Percentiles rank a stretch among this genome's conserved stretches.
Evolutionary conservation across 2,113 vertebrate species (phyloP).

Genomic region (Pangasianodon hypophthalmus): DNA sequence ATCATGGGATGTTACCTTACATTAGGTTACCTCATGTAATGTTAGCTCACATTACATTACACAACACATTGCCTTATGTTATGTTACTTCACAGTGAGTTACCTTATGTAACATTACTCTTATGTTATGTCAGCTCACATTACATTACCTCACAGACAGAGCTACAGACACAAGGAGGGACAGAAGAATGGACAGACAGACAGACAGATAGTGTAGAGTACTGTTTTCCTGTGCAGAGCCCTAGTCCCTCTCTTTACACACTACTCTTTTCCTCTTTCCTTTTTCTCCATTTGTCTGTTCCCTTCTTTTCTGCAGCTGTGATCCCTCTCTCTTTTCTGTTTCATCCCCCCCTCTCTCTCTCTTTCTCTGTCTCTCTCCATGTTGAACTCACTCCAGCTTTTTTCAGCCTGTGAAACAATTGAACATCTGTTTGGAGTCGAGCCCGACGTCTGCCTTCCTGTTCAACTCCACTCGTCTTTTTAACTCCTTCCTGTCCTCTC

Average conservation of each 20-base stretch:
- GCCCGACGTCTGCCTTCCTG: slow-evolving; percentile 79
- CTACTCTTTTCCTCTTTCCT: not conserved
- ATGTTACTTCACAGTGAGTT: too few relatives aligned
- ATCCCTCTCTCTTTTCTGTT: slow-evolving; percentile 61
- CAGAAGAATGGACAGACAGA: not conserved
- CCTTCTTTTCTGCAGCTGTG: slow-evolving; percentile 78
- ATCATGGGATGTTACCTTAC: not conserved
- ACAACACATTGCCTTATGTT: too few relatives aligned
- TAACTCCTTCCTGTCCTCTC: slow-evolving; percentile 52
- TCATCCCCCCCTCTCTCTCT: slow-evolving; percentile 64
- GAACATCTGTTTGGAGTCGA: slow-evolving; percentile 89
- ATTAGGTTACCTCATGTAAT: too few relatives aligned
- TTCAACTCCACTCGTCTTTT: slow-evolving; percentile 62
- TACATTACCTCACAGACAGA: not conserved
- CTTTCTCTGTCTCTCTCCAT: not conserved
- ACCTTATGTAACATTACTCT: not conserved
- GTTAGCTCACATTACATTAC: too few relatives aligned
- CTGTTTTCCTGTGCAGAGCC: not conserved
- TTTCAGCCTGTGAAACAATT: slow-evolving; percentile 81
- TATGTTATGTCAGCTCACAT: too few relatives aligned
- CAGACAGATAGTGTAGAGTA: not conserved
- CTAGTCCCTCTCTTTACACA: not conserved
- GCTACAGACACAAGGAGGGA: not conserved
- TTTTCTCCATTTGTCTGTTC: slow-evolving; percentile 36
- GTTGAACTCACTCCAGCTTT: slow-evolving; percentile 80